Evolutionary conservation across 2,113 vertebrate genomes (phyloP).

Genomic region (Uria aalge): DNA sequence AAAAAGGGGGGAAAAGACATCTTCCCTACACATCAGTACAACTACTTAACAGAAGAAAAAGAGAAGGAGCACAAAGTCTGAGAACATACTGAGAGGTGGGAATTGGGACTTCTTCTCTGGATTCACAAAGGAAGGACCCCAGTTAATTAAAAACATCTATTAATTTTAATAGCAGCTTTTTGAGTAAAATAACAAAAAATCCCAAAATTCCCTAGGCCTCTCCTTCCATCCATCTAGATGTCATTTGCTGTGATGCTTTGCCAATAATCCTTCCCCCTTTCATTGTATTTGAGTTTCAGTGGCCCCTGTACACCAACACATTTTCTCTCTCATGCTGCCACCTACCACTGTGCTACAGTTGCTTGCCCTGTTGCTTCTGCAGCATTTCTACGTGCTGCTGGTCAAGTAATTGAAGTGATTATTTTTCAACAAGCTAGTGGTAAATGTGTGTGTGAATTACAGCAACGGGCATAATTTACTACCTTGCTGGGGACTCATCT

Average conservation of each 20-base stretch:
- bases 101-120: background rate
- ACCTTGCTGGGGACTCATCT: background rate
- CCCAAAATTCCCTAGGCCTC: background rate
- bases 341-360: background rate
- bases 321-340: conserved; percentile 18
- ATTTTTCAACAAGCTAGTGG: background rate
- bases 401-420: background rate
- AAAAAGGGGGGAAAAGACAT: fast-evolving
- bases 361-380: background rate
- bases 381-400: background rate
- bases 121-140: background rate
- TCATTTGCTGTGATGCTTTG: background rate
- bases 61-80: background rate
- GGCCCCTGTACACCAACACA: background rate
- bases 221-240: background rate
- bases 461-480: fast-evolving
- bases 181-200: background rate
- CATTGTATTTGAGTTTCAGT: background rate
- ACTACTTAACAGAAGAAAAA: background rate
- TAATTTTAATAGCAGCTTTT: background rate
- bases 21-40: too few relatives aligned
- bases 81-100: background rate
- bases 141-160: background rate
- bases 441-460: background rate
- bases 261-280: background rate